phyloP scores from a whole-genome alignment of 2,113 vertebrate species.

The Rhinoderma darwinii region DNA sequence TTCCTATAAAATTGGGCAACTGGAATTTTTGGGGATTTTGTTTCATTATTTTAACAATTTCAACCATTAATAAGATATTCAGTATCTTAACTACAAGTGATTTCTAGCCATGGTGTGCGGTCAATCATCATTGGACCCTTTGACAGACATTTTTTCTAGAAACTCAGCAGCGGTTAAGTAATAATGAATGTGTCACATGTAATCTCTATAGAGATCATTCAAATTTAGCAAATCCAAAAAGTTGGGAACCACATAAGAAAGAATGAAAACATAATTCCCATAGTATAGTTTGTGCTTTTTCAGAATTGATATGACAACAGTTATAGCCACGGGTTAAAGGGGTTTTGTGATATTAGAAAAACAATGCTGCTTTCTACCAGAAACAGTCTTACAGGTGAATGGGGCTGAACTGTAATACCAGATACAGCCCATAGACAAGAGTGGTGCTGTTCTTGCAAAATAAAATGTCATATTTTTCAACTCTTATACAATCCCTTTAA shows the following conservation, averaged over 20 bases:
- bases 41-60: background rate
- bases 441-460: no score
- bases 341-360: background rate
- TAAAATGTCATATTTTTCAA: no score
- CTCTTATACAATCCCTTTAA: no score
- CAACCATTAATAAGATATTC: background rate
- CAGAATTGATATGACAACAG: background rate
- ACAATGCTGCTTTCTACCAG: background rate
- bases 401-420: no score
- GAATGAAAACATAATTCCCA: background rate
- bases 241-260: background rate
- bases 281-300: background rate
- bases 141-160: conserved; percentile 8
- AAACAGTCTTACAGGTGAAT: no score
- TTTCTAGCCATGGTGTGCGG: background rate
- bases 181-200: conserved; percentile 16
- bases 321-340: background rate
- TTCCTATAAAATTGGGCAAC: background rate
- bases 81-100: background rate
- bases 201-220: background rate
- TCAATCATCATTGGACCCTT: background rate
- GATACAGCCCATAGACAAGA: no score
- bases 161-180: conserved; percentile 9
- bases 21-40: background rate
- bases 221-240: background rate